These are phyloP conservation scores for Progne subis DNA, from an alignment of 2,113 vertebrate genomes.

Conservation along the genomic window DNA sequence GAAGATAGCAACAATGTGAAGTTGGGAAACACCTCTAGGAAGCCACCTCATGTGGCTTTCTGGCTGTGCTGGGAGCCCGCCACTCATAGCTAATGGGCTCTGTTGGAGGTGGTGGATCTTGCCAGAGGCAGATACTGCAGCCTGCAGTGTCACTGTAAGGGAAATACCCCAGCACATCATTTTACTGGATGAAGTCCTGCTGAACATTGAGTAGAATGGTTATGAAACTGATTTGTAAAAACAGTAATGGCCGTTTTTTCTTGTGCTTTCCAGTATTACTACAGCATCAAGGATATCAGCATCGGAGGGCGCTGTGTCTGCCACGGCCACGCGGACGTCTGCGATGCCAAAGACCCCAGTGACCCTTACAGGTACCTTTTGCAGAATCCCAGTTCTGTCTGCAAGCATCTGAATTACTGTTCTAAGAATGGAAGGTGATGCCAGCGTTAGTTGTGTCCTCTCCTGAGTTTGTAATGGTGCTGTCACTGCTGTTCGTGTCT, in stretches of 20 bases:
- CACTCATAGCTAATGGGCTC: background rate
- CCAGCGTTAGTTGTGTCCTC: background rate
- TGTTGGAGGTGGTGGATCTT: background rate
- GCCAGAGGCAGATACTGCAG: background rate
- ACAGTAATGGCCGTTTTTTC: background rate
- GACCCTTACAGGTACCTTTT: constrained; percentile 89
- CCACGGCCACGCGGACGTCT: constrained; percentile 93
- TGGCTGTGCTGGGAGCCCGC: background rate
- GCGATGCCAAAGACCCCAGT: constrained; percentile 85
- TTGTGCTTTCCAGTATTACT: constrained; percentile 85
- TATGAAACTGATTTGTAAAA: background rate
- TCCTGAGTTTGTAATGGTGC: background rate
- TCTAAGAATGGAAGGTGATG: background rate
- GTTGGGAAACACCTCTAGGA: background rate
- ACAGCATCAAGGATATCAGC: constrained; percentile 98
- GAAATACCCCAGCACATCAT: accelerated
- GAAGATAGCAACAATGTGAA: background rate
- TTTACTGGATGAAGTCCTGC: background rate
- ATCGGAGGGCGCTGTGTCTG: constrained; percentile 96
- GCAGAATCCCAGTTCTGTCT: background rate
- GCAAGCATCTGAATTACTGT: background rate
- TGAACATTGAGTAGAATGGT: background rate
- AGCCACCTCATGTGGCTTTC: background rate
- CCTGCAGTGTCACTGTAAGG: background rate
- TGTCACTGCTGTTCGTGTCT: background rate